Percentiles rank a stretch among this genome's conserved stretches.
These are phyloP conservation scores for Spea bombifrons DNA, from an alignment of 2,113 vertebrate species.

Conservation along the genomic window DNA sequence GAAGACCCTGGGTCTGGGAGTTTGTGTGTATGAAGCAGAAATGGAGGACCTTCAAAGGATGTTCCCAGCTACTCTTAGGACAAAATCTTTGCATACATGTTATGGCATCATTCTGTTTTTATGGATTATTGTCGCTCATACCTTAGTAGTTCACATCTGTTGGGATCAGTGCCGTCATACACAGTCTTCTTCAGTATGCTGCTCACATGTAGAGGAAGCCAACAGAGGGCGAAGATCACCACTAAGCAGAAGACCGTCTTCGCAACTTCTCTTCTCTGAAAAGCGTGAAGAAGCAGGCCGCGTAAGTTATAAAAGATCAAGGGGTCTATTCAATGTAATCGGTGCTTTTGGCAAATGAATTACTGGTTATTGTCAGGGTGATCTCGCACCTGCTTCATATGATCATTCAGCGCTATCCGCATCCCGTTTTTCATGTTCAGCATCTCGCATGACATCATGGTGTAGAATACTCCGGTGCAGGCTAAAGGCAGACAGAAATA, in stretches of 20 bases:
- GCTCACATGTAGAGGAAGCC: slow-evolving; percentile 88
- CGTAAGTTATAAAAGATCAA: neutral
- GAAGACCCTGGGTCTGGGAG: too few relatives aligned
- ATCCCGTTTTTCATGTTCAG: slow-evolving; percentile 83
- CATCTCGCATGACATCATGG: slow-evolving; percentile 89
- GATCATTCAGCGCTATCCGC: slow-evolving; percentile 84
- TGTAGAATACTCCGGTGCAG: slow-evolving; percentile 86
- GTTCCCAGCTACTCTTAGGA: too few relatives aligned
- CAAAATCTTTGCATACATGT: too few relatives aligned
- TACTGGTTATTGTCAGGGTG: neutral
- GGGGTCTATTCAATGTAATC: too few relatives aligned
- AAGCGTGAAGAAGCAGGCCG: neutral
- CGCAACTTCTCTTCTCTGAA: slow-evolving; percentile 82
- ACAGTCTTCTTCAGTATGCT: slow-evolving; percentile 85
- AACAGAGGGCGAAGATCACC: slow-evolving; percentile 86
- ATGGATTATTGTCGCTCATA: slow-evolving; percentile 45
- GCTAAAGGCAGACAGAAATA: slow-evolving; percentile 86
- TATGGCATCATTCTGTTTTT: too few relatives aligned
- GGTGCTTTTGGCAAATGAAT: too few relatives aligned
- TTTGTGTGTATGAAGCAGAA: too few relatives aligned
- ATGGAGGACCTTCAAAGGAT: too few relatives aligned
- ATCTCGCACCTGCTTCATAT: slow-evolving; percentile 83
- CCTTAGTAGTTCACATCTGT: slow-evolving; percentile 88
- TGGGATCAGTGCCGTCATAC: slow-evolving; percentile 74
- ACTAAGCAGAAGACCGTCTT: slow-evolving; percentile 90